phyloP scores from a whole-genome alignment of 2,888 invertebrate species.

The Iphiclides podalirius region DNA sequence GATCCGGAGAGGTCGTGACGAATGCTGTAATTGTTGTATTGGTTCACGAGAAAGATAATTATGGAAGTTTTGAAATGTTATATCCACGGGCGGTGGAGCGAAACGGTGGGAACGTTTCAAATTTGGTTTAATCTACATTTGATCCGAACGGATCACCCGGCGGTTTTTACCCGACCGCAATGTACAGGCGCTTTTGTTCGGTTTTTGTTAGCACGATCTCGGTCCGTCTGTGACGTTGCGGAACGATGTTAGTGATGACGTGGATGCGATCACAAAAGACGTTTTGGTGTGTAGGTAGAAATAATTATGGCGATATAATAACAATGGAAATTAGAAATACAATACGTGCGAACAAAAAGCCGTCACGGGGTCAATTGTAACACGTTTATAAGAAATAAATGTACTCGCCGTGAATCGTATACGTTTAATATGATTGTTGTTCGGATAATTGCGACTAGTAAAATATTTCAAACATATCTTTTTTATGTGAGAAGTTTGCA shows the following conservation, averaged over 20 bases:
- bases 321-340: too few species aligned
- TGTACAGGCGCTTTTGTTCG: conserved; percentile 25
- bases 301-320: neutral
- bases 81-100: conserved; percentile 65
- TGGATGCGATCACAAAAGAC: neutral
- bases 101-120: conserved; percentile 72
- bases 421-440: too few species aligned
- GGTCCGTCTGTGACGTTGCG: neutral
- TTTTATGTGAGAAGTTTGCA: too few species aligned
- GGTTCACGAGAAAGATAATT: conserved; percentile 74
- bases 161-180: conserved; percentile 38
- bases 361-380: too few species aligned
- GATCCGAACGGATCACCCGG: conserved; percentile 59
- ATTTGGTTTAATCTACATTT: conserved; percentile 67
- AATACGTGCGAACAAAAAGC: too few species aligned
- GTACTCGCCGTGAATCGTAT: too few species aligned
- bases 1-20: conserved; percentile 61
- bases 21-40: conserved; percentile 73
- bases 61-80: conserved; percentile 59
- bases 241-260: too few species aligned
- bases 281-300: neutral
- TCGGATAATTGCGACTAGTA: too few species aligned
- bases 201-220: neutral
- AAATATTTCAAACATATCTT: too few species aligned
- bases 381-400: too few species aligned